Evolutionary conservation across 2,113 vertebrate species (phyloP), one percentile per base, ranked within the genome.

Genomic region (Ovis canadensis): DNA sequence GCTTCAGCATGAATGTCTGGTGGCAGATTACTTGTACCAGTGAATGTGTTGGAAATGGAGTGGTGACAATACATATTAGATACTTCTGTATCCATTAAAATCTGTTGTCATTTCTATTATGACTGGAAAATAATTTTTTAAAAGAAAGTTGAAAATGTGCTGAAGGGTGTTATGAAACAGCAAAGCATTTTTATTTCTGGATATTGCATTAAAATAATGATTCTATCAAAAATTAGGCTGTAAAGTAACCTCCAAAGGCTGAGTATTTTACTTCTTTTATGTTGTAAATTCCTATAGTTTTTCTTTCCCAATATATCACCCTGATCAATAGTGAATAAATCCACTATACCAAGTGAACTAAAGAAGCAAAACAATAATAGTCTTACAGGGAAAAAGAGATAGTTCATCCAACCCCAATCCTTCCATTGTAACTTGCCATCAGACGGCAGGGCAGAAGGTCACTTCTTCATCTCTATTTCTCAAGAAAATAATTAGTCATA

Each of bases 401-500:
- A 92, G 7, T 83, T 57, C 60, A 21, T 67, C 23, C 92, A 82
- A 98, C 80, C 93, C 96, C 94, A 94, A 88, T 93, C 92, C 25
- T 2, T 97, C 40, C 17, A 31, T 88, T 98, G 98, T 98, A 98
- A 83, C 62, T 96, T 71, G 10, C 57, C 87, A 52, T 85, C 74
- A 25, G 19, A 54, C 21, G n/a, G 80, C 98, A 96, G 74, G 90
- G 90, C 59, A 40, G 94, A 98, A 93, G 60, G 88, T 94, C 82
- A 16, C 11, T 91, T 89, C 88, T 97, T 86, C 91, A 89, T 91
- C 81, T 97, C 78, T 85, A 94, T 96, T 67, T 91, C 78, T 96
- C n/a, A 90, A 82, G n/a, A 86, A 96, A 90, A 97, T 96, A 96
- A 84, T 98, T 95, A 97, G 40, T 91, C 92, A 96, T 92, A 94